These are phyloP conservation scores for Iguana delicatissima DNA, from an alignment of 2,797 vertebrate species.

Conservation along the genomic window DNA sequence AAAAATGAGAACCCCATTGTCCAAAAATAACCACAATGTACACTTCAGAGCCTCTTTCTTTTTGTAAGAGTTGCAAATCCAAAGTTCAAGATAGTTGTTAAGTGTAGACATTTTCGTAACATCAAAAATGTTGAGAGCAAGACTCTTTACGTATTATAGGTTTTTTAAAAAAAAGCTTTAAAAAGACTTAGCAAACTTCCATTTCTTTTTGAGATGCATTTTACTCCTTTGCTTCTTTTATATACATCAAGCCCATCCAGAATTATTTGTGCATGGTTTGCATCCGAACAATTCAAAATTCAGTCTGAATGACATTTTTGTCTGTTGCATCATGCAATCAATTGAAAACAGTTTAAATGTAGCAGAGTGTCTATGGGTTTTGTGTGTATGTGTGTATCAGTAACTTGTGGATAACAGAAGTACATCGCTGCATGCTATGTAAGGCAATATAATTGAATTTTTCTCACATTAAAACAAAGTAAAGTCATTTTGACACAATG, in stretches of 20 bases:
- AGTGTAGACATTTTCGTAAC: conserved; percentile 27
- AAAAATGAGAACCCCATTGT: conserved; percentile 57
- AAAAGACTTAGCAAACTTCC: not conserved
- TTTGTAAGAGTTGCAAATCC: conserved; percentile 10
- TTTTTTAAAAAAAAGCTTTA: not conserved
- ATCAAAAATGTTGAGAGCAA: conserved; percentile 1
- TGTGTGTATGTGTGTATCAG: not conserved
- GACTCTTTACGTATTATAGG: not conserved
- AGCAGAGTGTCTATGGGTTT: not conserved
- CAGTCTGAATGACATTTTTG: not conserved
- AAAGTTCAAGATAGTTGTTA: conserved; percentile 25
- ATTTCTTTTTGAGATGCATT: not conserved
- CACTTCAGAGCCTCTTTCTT: not conserved
- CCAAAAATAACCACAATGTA: conserved; percentile 27
- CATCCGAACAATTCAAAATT: not conserved
- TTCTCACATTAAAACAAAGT: not conserved
- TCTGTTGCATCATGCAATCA: conserved; percentile 36
- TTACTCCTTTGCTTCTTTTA: not conserved
- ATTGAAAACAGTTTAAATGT: conserved; percentile 30
- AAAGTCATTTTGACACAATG: not conserved
- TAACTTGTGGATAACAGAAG: not conserved
- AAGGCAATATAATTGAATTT: not conserved
- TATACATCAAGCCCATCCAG: not conserved
- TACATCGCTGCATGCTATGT: not conserved
- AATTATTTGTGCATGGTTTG: not conserved